phyloP scores from a whole-genome alignment of 2,888 invertebrate genomes.

The Agrochola circellaris region DNA sequence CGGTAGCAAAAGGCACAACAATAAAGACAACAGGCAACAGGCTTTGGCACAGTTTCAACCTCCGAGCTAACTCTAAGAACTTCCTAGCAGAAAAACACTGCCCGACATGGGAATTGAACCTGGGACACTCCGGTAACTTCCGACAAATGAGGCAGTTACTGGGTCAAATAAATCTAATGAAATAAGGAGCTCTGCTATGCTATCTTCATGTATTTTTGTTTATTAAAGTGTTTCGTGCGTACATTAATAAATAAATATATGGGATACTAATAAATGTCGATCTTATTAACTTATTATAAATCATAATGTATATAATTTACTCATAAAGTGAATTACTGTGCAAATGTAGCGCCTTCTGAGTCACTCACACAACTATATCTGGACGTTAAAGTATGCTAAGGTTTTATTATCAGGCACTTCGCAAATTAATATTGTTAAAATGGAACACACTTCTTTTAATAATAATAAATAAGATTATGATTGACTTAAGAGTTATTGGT shows the following conservation, averaged over 20 bases:
- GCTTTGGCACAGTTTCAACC: neutral
- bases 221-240: neutral
- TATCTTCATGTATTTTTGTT: neutral
- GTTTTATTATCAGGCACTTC: slow-evolving; percentile 23
- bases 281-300: neutral
- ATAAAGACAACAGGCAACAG: too few species aligned
- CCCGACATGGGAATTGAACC: too few species aligned
- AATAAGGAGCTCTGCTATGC: neutral
- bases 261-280: neutral
- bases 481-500: too few species aligned
- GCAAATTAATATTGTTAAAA: neutral
- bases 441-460: neutral
- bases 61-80: neutral
- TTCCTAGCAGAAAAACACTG: too few species aligned
- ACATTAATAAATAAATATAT: neutral
- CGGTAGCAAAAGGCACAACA: too few species aligned
- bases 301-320: neutral
- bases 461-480: neutral
- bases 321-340: neutral
- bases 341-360: neutral
- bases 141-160: neutral
- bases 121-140: too few species aligned
- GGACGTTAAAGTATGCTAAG: slow-evolving; percentile 9
- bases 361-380: neutral
- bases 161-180: too few species aligned